Evolutionary conservation across 2,888 invertebrate species (phyloP).

Genomic region (Cosmia pyralina): DNA sequence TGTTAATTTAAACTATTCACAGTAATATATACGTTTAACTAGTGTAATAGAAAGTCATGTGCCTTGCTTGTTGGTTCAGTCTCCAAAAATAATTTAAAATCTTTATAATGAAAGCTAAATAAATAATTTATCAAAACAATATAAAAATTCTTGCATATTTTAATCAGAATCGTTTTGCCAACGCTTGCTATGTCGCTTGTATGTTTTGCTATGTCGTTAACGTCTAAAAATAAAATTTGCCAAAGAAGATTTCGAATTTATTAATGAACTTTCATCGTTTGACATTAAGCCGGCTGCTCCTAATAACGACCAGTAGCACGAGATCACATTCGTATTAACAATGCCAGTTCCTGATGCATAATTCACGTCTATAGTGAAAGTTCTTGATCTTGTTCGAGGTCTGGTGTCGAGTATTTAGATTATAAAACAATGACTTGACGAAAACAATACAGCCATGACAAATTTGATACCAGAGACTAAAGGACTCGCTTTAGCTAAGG

Average conservation of each 20-base stretch:
- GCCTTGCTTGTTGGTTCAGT: not conserved
- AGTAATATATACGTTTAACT: conserved; percentile 3
- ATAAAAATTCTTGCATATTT: conserved; percentile 45
- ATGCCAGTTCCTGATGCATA: conserved; percentile 68
- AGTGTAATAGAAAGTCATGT: conserved; percentile 24
- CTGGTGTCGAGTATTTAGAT: conserved; percentile 53
- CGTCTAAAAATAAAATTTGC: conserved; percentile 7
- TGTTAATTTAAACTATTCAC: conserved; percentile 5
- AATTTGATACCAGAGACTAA: conserved; percentile 38
- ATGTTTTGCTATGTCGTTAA: conserved; percentile 27
- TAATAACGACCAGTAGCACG: conserved; percentile 43
- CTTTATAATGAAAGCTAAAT: conserved; percentile 10
- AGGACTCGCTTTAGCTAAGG: conserved; percentile 25
- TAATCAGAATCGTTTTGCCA: conserved; percentile 8
- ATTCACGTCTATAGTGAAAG: conserved; percentile 79
- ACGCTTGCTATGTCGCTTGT: no score
- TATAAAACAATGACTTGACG: conserved; percentile 58
- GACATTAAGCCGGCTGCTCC: conserved; percentile 25
- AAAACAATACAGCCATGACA: conserved; percentile 48
- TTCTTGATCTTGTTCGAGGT: conserved; percentile 69
- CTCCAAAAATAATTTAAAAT: not conserved
- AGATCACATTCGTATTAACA: conserved; percentile 55
- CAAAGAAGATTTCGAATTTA: conserved; percentile 32
- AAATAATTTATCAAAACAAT: conserved; percentile 15
- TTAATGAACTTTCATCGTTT: conserved; percentile 48